These are phyloP conservation scores for Chloropsis hardwickii DNA, from an alignment of 2,113 vertebrate species.

Conservation along the genomic window DNA sequence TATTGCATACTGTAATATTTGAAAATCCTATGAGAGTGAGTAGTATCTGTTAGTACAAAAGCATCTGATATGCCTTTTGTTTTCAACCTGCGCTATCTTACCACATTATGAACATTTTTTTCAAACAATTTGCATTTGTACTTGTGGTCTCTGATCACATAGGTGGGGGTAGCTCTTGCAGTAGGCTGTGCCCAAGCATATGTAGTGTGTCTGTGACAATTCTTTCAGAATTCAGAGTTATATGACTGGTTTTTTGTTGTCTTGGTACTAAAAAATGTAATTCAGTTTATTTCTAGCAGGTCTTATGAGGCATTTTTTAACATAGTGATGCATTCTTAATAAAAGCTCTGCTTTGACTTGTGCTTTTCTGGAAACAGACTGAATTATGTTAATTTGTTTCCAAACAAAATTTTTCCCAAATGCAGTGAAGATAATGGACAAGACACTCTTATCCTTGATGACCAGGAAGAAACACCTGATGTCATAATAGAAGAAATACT, in stretches of 20 bases:
- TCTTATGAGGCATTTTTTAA: background rate
- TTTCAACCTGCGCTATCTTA: background rate
- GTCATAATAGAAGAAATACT: slow-evolving; percentile 83
- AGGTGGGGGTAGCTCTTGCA: background rate
- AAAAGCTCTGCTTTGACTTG: background rate
- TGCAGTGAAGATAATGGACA: background rate
- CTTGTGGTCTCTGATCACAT: background rate
- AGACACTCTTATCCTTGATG: background rate
- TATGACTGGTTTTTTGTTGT: background rate
- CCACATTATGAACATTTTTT: background rate
- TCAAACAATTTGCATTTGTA: background rate
- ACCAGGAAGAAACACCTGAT: slow-evolving; percentile 59
- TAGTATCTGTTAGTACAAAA: background rate
- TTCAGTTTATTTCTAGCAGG: background rate
- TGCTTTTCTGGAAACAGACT: background rate
- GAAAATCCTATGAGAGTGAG: background rate
- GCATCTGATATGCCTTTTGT: background rate
- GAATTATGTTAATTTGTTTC: slow-evolving; percentile 1
- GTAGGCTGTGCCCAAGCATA: background rate
- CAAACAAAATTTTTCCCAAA: slow-evolving; percentile 61
- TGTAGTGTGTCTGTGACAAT: background rate
- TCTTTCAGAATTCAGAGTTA: background rate
- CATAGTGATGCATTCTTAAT: background rate
- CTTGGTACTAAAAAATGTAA: background rate
- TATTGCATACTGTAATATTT: background rate